Evolutionary conservation across 2,888 invertebrate species (phyloP).

Genomic region (Noctuana brunneofusca): DNA sequence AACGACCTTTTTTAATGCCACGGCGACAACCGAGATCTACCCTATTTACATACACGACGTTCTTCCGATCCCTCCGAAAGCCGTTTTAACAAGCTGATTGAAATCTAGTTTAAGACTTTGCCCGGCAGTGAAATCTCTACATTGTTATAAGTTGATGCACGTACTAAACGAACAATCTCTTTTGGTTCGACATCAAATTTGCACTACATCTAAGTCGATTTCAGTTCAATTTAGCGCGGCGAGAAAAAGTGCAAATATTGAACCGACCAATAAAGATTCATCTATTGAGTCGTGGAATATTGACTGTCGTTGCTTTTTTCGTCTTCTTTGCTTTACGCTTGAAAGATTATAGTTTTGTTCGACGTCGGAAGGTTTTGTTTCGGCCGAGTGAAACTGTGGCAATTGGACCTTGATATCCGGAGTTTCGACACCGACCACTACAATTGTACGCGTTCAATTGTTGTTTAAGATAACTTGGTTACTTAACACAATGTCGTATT

Average conservation of each 20-base stretch:
- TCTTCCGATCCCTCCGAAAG: too few relatives aligned
- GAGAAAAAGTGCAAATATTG: conserved; percentile 11
- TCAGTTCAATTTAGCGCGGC: background rate
- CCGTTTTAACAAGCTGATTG: conserved; percentile 24
- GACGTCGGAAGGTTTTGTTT: conserved; percentile 60
- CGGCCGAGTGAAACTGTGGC: conserved; percentile 71
- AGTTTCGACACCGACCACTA: conserved; percentile 57
- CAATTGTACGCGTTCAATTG: conserved; percentile 28
- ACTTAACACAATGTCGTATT: conserved; percentile 33
- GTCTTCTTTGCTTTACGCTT: conserved; percentile 46
- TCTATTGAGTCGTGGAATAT: conserved; percentile 32
- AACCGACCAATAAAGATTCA: conserved; percentile 8
- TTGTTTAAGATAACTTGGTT: conserved; percentile 32
- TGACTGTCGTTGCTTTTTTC: conserved; percentile 35
- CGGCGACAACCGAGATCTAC: too few relatives aligned
- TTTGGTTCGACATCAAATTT: conserved; percentile 1
- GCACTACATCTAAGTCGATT: background rate
- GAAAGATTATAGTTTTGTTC: conserved; percentile 42
- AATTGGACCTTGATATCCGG: conserved; percentile 81
- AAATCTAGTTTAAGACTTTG: conserved; percentile 31
- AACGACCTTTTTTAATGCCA: too few relatives aligned
- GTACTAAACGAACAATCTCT: conserved; percentile 2
- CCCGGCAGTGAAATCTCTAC: conserved; percentile 22
- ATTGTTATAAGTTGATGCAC: conserved; percentile 1
- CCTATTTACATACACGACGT: too few relatives aligned